phyloP scores from a whole-genome alignment of 2,113 vertebrate genomes.

The Malurus elegans region DNA sequence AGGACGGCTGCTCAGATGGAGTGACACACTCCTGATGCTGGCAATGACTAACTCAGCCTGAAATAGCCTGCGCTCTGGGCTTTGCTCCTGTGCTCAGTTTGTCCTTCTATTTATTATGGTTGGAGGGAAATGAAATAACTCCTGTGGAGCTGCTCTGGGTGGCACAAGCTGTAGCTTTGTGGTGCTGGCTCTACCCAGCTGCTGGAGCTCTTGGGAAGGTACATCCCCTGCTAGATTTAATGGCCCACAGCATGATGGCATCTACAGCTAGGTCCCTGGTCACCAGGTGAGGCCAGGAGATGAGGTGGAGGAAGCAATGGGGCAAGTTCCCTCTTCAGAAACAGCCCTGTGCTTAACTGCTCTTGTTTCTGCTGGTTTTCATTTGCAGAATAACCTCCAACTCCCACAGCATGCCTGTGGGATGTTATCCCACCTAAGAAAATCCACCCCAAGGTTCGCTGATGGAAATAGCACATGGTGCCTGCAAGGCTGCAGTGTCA shows the following conservation, averaged over 20 bases:
- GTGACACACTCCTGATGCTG: not conserved
- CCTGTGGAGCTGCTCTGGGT: not conserved
- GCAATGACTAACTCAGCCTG: not conserved
- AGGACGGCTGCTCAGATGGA: not conserved
- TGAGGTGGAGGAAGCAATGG: not conserved
- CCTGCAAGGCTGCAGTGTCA: not conserved
- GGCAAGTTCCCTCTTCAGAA: not conserved
- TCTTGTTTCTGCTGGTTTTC: not conserved
- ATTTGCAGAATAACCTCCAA: not conserved
- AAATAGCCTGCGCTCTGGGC: not conserved
- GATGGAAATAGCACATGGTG: not conserved
- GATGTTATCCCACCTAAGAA: not conserved
- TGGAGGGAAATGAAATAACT: not conserved
- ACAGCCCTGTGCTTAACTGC: not conserved
- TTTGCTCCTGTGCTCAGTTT: not conserved
- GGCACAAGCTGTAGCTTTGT: not conserved
- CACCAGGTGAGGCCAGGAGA: not conserved
- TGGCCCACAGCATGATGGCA: not conserved
- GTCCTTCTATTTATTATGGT: not conserved
- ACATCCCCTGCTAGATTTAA: not conserved
- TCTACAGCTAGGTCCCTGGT: not conserved
- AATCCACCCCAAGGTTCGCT: not conserved
- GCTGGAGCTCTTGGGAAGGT: not conserved
- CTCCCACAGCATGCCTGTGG: accelerated
- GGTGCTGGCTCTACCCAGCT: not conserved